Evolutionary conservation across 2,113 vertebrate species (phyloP), one percentile per base, ranked within the genome.

Genomic region (Isichthys henryi): DNA sequence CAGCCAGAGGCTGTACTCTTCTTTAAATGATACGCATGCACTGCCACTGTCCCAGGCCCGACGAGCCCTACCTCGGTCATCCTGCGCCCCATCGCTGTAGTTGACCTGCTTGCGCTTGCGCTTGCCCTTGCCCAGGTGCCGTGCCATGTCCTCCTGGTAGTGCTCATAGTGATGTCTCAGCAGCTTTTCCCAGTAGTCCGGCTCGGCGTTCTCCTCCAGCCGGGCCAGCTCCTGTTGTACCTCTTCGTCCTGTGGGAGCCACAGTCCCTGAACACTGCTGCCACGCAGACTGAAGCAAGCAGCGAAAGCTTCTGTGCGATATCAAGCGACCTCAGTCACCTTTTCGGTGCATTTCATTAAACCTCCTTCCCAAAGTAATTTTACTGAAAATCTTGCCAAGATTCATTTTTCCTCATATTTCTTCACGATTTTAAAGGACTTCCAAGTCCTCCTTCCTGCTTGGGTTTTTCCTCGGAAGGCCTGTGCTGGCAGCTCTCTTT

Each of bases 171-270:
- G 98, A 93, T 99, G 98, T 46, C 98, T 96, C 80, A 99, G 96
- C 92, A 99, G 95, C 93, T 99, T 99, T 95, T 99, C 98, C 98
- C 98, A 99, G 94, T 99, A 99, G 93, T 99, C 98, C 0, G 98
- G 98, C 93, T 99, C 98, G 87, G 99, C 98, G 0, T 97, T 99
- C 92, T 99, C 98, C 90, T 99, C 98, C 94, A 99, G 98, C 92
- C 99, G 99, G 92, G 99, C 99, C 92, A 99, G 99, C 93, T 99
- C 98, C 82, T 98, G 95, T 93, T 99, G 97, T 92, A 98, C 97
- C 94, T 99, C 98, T 94, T 99, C 98, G 94, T 99, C 97, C 96
- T 99, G 86, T 8, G 77, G 50, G 94, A 84, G 70, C 39, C 21
- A 31, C 27, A 74, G 66, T 27, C n/a, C 27, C 13, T 21, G 19